Percentiles rank a stretch among this genome's conserved stretches.
Evolutionary conservation across 2,888 invertebrate genomes (phyloP).

Genomic region (Formica aserva): DNA sequence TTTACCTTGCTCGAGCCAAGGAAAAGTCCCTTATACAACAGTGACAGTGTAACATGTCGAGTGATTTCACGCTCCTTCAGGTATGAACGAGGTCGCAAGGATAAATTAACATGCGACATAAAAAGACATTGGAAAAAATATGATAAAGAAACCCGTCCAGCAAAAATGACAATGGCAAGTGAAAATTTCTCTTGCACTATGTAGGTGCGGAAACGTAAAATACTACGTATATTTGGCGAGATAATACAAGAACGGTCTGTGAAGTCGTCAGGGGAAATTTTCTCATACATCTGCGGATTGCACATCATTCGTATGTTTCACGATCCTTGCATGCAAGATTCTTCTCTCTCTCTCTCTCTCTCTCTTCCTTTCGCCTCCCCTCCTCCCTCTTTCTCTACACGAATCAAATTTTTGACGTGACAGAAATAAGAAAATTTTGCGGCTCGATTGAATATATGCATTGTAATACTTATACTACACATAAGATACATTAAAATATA

Average conservation of each 20-base stretch:
- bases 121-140: conserved; percentile 20
- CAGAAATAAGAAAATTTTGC: conserved; percentile 17
- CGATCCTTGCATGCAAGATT: conserved; percentile 28
- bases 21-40: conserved; percentile 62
- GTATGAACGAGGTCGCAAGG: conserved; percentile 57
- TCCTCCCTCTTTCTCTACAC: neutral
- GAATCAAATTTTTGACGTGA: conserved; percentile 39
- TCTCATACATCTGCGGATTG: conserved; percentile 38
- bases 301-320: conserved; percentile 45
- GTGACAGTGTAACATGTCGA: conserved; percentile 68
- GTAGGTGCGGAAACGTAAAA: conserved; percentile 22
- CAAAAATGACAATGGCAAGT: neutral
- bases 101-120: conserved; percentile 69
- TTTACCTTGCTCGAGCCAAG: conserved; percentile 41
- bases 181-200: neutral
- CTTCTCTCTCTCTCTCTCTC: neutral
- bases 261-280: conserved; percentile 51
- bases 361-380: too few relatives aligned
- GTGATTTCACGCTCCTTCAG: conserved; percentile 73
- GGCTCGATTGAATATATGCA: conserved; percentile 40
- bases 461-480: conserved; percentile 7
- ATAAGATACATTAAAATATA: neutral
- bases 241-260: conserved; percentile 21
- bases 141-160: neutral
- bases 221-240: conserved; percentile 36